Base-by-base conservation (phyloP, 2,797 vertebrate species). In the Gastrophryne carolinensis region DNA sequence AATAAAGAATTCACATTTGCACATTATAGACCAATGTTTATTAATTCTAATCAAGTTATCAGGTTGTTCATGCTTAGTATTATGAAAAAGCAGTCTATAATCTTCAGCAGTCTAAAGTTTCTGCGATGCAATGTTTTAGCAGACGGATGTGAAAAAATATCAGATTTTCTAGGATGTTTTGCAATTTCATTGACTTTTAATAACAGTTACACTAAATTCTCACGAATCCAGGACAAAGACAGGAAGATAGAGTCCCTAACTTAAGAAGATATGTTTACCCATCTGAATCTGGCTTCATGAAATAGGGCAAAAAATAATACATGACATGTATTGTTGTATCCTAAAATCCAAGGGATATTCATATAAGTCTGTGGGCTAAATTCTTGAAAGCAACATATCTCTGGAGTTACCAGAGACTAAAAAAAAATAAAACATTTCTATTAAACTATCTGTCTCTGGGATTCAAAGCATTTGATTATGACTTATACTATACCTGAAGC, bases 321-420 rank as follows among this genome's bases (percentile, higher is more conserved):
- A 70, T 34, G 56, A 21, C 68, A 60, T 61, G 68, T 47, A 58
- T 19, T 49, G 29, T 15, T n/a, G 5, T 60, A 60, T 44, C 54
- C 41, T 24, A n/a, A 71, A 71, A 71, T 71, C 68, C 68, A 60
- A 34, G 68, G 68, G 56, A 71, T 71, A 60, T 71, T 71, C 30
- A 61, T 54, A 60, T 71, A 71, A 71, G 29, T 49, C 54, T 71
- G 41, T 34, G 35, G 68, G 47, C 56, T 58, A 41, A 58, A 21
- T 41, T 12, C 39, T 29, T 71, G 67, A 71, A 47, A 71, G 67
- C 41, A 35, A 37, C 41, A 70, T 27, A 60, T 23, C 67, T 44
- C 12, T 21, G 52, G 66, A 41, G 17, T 70, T 58, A 57, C 19
- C 26, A 15, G 34, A 54, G 54, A 50, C 27, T 49, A 50, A 71